Conservation (phyloP, 2,797 vertebrate species). For the Poecilia gillii region DNA sequence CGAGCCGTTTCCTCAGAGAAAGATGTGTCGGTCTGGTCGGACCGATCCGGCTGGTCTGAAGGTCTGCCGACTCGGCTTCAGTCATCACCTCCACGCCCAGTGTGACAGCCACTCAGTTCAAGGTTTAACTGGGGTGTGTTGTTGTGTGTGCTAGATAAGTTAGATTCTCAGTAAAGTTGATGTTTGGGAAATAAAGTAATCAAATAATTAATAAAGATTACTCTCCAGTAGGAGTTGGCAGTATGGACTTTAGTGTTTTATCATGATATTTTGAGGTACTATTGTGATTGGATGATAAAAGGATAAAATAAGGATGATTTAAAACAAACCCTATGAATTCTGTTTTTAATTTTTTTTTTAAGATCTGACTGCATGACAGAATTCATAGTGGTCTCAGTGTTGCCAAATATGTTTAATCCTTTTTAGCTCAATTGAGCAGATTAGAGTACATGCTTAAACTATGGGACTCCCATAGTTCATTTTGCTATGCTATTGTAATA, state of each 20-base stretch:
- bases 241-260: not conserved
- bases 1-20: slow-evolving; percentile 35
- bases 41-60: slow-evolving; percentile 15
- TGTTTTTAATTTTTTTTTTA: no score
- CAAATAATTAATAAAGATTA: slow-evolving; percentile 1
- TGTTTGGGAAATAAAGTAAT: slow-evolving; percentile 25
- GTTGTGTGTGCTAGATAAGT: slow-evolving; percentile 35
- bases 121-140: slow-evolving; percentile 40
- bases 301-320: no score
- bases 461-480: no score
- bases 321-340: no score
- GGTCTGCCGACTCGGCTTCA: slow-evolving; percentile 37
- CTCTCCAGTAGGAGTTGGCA: not conserved
- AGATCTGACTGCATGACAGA: no score
- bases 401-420: no score
- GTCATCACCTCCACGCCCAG: slow-evolving; percentile 43
- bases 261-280: no score
- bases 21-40: slow-evolving; percentile 29
- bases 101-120: slow-evolving; percentile 33
- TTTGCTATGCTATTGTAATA: no score
- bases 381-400: no score
- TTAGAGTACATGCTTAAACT: no score
- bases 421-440: no score
- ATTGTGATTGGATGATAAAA: no score
- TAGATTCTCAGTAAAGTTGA: slow-evolving; percentile 25